A percentile compares a stretch with the other conserved stretches of the same genome.
phyloP scores from a whole-genome alignment of 2,113 vertebrate genomes.

The Motacilla alba region DNA sequence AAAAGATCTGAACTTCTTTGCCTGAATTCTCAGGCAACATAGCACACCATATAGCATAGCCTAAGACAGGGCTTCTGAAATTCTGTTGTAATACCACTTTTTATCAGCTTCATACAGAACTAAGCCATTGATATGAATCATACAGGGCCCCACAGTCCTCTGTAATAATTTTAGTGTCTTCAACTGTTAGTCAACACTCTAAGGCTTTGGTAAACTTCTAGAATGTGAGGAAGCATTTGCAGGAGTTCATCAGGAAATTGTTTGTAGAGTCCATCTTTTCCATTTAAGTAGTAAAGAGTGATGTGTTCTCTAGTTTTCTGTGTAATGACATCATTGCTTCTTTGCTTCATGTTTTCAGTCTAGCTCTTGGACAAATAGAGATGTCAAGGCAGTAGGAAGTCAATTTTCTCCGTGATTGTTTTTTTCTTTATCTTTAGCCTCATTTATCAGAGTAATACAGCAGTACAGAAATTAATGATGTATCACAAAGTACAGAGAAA shows the following conservation, averaged over 20 bases:
- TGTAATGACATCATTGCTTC: neutral
- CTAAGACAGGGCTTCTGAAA: neutral
- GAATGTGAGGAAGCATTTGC: neutral
- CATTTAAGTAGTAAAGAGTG: neutral
- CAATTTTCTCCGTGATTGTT: neutral
- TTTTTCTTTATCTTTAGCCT: neutral
- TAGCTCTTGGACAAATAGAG: neutral
- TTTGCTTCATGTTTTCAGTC: neutral
- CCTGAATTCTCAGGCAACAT: neutral
- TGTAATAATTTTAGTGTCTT: neutral
- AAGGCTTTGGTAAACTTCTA: neutral
- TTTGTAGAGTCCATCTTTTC: neutral
- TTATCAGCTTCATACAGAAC: neutral
- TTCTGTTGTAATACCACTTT: neutral
- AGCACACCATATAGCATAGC: neutral
- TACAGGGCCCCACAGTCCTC: rapidly evolving
- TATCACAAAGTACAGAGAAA: neutral
- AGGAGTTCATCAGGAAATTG: neutral
- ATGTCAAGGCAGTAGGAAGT: neutral
- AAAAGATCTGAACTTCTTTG: neutral
- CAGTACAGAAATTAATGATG: neutral
- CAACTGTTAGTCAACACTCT: neutral
- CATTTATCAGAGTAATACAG: neutral
- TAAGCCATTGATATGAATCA: neutral
- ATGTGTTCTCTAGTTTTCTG: neutral